Conservation (phyloP, 2,797 vertebrate species). For the Melanitta fusca region DNA sequence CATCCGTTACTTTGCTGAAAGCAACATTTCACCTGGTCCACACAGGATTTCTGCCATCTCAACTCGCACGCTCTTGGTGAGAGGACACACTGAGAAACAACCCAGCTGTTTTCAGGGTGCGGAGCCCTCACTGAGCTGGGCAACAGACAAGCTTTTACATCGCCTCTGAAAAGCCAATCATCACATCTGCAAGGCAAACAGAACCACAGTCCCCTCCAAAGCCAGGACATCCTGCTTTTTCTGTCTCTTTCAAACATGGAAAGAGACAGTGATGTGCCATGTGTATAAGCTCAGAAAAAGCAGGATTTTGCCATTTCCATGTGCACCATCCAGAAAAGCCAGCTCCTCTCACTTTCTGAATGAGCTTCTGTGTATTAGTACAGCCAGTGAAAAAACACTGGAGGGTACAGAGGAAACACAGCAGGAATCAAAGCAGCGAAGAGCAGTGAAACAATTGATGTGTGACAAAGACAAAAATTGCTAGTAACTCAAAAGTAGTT, state of each 20-base stretch:
- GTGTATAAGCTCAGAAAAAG: background rate
- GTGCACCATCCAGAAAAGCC: background rate
- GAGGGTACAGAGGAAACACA: background rate
- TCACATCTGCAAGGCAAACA: background rate
- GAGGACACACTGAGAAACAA: background rate
- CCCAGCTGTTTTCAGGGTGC: fast-evolving
- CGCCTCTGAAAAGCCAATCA: fast-evolving
- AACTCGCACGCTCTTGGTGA: fast-evolving
- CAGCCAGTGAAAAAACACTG: fast-evolving
- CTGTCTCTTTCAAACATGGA: background rate
- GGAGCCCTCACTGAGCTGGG: background rate
- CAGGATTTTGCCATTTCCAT: background rate
- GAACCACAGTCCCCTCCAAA: background rate
- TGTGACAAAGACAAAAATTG: fast-evolving
- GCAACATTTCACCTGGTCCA: background rate
- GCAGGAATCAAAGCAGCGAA: background rate
- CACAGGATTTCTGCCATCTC: fast-evolving
- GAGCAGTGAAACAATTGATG: fast-evolving
- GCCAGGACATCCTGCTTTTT: too few relatives aligned
- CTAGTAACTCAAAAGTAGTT: background rate
- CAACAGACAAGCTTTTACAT: background rate
- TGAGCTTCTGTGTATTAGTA: background rate
- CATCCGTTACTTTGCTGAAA: background rate
- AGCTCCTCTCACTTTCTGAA: background rate
- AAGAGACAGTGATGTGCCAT: fast-evolving